These are phyloP conservation scores for Stomorhina lunata DNA, from an alignment of 2,888 invertebrate species.

Conservation along the genomic window DNA sequence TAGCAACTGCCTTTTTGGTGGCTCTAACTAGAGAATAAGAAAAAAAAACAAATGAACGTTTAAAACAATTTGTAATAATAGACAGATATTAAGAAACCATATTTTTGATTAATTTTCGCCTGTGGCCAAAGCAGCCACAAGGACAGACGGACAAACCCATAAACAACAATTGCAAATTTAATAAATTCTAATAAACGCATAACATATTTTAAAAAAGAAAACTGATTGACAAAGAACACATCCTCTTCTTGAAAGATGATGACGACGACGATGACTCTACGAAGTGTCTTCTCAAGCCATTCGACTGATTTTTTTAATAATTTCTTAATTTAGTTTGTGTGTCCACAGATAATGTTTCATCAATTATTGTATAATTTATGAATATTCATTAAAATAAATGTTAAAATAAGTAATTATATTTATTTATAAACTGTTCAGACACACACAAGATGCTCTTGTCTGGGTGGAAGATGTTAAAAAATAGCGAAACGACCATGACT, in stretches of 20 bases:
- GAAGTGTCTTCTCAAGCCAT: no score
- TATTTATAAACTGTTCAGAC: background rate
- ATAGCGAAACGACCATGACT: background rate
- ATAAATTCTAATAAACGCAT: conserved; percentile 63
- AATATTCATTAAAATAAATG: conserved; percentile 60
- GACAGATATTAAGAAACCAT: conserved; percentile 27
- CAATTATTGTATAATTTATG: conserved; percentile 50
- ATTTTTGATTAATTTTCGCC: conserved; percentile 23
- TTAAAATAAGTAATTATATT: conserved; percentile 60
- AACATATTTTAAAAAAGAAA: conserved; percentile 38
- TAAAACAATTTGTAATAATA: conserved; percentile 38
- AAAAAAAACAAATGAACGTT: conserved; percentile 30
- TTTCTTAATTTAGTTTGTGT: conserved; percentile 55
- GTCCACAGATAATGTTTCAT: conserved; percentile 37
- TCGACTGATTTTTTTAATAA: conserved; percentile 40
- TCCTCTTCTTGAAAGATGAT: background rate
- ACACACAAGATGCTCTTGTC: background rate
- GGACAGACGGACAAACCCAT: background rate
- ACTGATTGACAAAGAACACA: background rate
- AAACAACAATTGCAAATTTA: conserved; percentile 47
- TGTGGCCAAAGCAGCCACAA: conserved; percentile 5
- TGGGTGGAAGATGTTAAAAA: background rate
- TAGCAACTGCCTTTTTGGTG: conserved; percentile 48
- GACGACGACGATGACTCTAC: no score
- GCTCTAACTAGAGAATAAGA: conserved; percentile 1